Evolutionary conservation across 2,113 vertebrate genomes (phyloP).

Genomic region (Grus americana): DNA sequence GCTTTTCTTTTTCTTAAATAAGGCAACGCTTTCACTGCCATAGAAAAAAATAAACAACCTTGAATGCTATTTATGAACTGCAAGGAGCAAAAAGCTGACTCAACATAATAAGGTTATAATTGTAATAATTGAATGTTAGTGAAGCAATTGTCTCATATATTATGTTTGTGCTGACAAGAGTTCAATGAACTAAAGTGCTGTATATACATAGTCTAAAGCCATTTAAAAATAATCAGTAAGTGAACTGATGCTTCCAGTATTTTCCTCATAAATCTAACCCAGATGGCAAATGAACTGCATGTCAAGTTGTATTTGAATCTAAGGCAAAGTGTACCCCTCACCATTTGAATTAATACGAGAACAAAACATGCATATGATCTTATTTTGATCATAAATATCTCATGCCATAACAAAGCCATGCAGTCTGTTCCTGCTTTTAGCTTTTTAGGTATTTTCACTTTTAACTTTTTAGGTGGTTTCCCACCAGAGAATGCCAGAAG

Average conservation of each 20-base stretch:
- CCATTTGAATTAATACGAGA: neutral
- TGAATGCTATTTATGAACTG: conserved; percentile 10
- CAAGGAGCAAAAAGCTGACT: conserved; percentile 26
- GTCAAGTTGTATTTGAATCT: neutral
- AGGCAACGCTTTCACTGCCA: neutral
- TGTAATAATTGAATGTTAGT: conserved; percentile 37
- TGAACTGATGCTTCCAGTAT: neutral
- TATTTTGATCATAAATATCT: neutral
- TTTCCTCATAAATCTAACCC: neutral
- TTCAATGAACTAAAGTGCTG: conserved; percentile 26
- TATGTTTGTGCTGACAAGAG: conserved; percentile 19
- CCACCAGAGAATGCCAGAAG: neutral
- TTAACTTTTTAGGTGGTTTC: neutral
- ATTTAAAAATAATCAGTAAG: conserved; percentile 14
- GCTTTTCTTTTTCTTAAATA: neutral
- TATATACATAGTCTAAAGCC: neutral
- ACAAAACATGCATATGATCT: neutral
- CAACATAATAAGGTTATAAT: conserved; percentile 24
- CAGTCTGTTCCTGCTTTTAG: neutral
- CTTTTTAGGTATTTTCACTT: neutral
- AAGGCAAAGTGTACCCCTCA: neutral
- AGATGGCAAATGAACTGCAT: neutral
- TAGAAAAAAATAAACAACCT: neutral
- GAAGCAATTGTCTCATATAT: conserved; percentile 23
- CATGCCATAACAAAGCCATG: neutral